These are phyloP conservation scores for Callopanchax toddi DNA, from an alignment of 2,113 vertebrate genomes.

Conservation along the genomic window DNA sequence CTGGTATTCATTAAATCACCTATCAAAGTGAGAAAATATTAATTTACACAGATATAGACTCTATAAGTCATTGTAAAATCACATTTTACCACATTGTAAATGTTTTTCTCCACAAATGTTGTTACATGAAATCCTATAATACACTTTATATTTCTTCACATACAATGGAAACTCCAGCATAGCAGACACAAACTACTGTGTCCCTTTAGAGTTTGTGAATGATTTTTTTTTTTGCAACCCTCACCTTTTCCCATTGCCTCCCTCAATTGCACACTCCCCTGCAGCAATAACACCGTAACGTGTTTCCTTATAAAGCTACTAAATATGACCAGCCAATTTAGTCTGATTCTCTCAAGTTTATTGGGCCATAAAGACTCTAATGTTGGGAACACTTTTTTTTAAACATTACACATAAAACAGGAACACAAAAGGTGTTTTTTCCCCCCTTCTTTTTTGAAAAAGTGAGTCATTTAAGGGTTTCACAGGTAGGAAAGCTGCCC, in stretches of 20 bases:
- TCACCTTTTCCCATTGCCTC: slow-evolving; percentile 59
- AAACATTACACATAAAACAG: slow-evolving; percentile 71
- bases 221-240: slow-evolving; percentile 54
- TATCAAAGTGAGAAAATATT: too few relatives aligned
- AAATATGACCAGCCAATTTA: slow-evolving; percentile 74
- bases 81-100: slow-evolving; percentile 78
- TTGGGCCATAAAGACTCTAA: slow-evolving; percentile 73
- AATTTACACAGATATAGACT: too few relatives aligned
- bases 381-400: slow-evolving; percentile 74
- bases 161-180: slow-evolving; percentile 62
- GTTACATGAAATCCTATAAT: slow-evolving; percentile 74
- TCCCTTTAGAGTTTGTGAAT: slow-evolving; percentile 43
- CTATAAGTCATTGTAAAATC: too few relatives aligned
- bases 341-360: slow-evolving; percentile 78
- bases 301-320: slow-evolving; percentile 77
- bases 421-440: slow-evolving; percentile 67
- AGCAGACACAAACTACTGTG: slow-evolving; percentile 65
- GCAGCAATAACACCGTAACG: slow-evolving; percentile 76
- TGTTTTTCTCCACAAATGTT: slow-evolving; percentile 76
- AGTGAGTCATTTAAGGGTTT: slow-evolving; percentile 57
- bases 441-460: slow-evolving; percentile 28
- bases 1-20: too few relatives aligned
- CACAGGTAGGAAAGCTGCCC: slow-evolving; percentile 68
- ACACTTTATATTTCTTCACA: slow-evolving; percentile 62
- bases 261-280: slow-evolving; percentile 41